These are phyloP conservation scores for Agrochola litura DNA, from an alignment of 2,888 invertebrate species.

Conservation along the genomic window DNA sequence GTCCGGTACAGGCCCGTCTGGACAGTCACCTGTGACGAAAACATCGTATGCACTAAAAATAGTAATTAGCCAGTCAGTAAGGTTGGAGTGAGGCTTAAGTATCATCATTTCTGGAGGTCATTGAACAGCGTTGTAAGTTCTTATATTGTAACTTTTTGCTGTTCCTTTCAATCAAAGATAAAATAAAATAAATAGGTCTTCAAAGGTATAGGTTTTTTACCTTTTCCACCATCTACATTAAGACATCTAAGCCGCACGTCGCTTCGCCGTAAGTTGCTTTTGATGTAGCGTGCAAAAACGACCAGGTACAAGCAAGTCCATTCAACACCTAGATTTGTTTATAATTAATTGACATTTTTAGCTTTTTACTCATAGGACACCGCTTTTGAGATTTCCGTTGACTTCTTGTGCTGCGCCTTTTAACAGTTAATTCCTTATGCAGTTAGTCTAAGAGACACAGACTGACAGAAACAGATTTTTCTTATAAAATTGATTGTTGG, in stretches of 20 bases:
- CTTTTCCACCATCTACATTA: conserved; percentile 48
- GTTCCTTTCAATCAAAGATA: no score
- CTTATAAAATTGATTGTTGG: background rate
- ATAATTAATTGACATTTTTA: conserved; percentile 69
- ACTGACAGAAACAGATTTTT: no score
- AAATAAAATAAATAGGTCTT: no score
- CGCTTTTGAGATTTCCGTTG: conserved; percentile 15
- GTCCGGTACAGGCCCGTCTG: no score
- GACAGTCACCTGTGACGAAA: no score
- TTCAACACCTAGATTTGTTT: conserved; percentile 72
- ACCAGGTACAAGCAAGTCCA: conserved; percentile 58
- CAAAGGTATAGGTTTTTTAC: conserved; percentile 13
- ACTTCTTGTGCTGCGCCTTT: conserved; percentile 7
- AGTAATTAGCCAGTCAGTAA: no score
- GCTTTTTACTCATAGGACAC: conserved; percentile 53
- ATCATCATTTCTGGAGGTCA: no score
- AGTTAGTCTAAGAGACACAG: background rate
- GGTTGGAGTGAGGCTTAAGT: no score
- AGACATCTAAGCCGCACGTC: conserved; percentile 71
- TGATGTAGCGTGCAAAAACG: conserved; percentile 79
- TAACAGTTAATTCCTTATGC: background rate
- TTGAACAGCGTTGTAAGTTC: no score
- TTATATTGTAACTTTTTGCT: no score
- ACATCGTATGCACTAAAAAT: no score
- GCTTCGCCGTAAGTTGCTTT: conserved; percentile 75